Percentiles rank a stretch among this genome's conserved stretches.
Evolutionary conservation across 2,113 vertebrate species (phyloP).

Genomic region (Sinocyclocheilus maitianheensis): DNA sequence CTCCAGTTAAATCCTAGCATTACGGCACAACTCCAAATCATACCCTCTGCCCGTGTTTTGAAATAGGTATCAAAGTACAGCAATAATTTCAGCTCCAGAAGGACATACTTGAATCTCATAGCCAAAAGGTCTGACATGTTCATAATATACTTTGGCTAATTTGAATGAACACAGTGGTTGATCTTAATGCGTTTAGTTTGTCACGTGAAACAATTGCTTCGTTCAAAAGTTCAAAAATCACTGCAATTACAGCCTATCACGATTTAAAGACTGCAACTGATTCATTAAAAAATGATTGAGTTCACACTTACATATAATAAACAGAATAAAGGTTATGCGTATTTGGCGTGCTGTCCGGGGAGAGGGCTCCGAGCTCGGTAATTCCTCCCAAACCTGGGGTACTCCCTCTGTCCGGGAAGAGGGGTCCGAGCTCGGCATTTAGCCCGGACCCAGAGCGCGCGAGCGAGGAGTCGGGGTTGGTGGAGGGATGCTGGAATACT

Average conservation of each 20-base stretch:
- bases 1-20: not conserved
- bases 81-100: not conserved
- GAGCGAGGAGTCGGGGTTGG: too few species aligned
- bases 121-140: not conserved
- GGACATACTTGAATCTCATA: not conserved
- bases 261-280: not conserved
- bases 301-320: too few species aligned
- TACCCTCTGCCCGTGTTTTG: not conserved
- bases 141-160: too few species aligned
- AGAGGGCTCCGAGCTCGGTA: too few species aligned
- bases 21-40: too few species aligned
- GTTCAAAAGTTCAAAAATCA: not conserved
- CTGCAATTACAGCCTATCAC: not conserved
- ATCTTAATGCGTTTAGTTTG: not conserved
- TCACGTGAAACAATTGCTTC: not conserved
- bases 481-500: too few species aligned
- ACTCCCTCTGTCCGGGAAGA: too few species aligned
- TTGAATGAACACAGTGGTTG: conserved; percentile 8
- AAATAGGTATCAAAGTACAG: not conserved
- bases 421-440: too few species aligned
- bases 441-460: too few species aligned
- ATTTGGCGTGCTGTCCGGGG: too few species aligned
- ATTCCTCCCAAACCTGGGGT: too few species aligned
- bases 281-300: not conserved
- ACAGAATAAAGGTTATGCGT: too few species aligned